Evolutionary conservation across 1,140 invertebrate genomes (phyloP).

Genomic region (Caenorhabditis latens): DNA sequence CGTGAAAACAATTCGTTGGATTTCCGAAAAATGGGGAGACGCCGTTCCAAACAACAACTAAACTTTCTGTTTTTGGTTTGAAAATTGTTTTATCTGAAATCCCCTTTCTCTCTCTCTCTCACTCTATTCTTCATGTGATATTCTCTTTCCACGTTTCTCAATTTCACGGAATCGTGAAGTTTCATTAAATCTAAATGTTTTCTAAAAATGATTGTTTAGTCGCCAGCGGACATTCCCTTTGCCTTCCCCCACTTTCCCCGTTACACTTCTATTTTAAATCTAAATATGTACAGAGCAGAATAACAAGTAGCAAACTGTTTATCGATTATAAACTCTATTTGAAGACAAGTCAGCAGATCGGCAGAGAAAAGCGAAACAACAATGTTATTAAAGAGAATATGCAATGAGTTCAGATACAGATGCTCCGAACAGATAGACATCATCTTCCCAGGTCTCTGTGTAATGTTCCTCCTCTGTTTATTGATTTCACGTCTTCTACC

Average conservation of each 20-base stretch:
- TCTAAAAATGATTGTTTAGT: constrained; percentile 22
- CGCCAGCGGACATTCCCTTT: constrained; percentile 21
- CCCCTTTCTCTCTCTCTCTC: background rate
- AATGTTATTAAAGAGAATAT: too few species aligned
- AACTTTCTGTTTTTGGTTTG: background rate
- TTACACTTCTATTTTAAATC: background rate
- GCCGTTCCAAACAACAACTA: constrained; percentile 45
- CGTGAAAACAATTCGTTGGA: constrained; percentile 77
- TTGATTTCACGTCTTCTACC: too few species aligned
- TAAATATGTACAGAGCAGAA: constrained; percentile 35
- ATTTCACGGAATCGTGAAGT: constrained; percentile 41
- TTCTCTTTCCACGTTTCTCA: background rate
- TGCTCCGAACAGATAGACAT: too few species aligned
- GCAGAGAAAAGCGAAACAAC: too few species aligned
- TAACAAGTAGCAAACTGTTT: background rate
- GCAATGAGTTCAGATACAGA: too few species aligned
- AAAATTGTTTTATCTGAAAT: constrained; percentile 32
- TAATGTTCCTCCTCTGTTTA: too few species aligned
- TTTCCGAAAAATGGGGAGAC: constrained; percentile 73
- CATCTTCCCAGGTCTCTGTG: too few species aligned
- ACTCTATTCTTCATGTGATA: constrained; percentile 5
- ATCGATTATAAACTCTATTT: background rate
- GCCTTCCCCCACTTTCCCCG: background rate
- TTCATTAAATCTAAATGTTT: background rate
- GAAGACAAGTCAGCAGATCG: background rate